Conservation (phyloP, 2,797 vertebrate species). For the Remorina albescens region DNA sequence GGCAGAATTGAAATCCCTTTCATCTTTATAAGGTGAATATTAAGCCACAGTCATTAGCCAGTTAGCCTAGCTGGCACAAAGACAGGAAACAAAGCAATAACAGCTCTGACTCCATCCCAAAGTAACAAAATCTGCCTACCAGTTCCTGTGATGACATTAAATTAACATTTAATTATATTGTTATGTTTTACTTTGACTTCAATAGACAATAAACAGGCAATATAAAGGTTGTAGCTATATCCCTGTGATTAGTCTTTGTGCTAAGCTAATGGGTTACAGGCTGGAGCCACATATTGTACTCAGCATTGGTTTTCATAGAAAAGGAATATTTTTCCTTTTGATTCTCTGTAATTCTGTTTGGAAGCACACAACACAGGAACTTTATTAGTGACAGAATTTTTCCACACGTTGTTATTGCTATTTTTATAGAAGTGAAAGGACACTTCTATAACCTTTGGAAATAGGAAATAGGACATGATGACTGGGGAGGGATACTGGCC, state of each 20-base stretch:
- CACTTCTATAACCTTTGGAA: neutral
- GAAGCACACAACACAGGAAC: neutral
- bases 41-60: neutral
- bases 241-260: neutral
- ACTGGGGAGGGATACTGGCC: neutral
- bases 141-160: neutral
- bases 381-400: neutral
- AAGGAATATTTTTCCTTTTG: too few relatives aligned
- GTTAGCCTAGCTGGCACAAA: neutral
- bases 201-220: neutral
- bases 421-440: neutral
- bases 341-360: neutral
- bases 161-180: neutral
- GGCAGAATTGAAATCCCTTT: neutral
- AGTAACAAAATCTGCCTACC: neutral
- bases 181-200: neutral
- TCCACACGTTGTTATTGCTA: neutral
- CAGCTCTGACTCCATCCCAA: neutral
- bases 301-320: too few relatives aligned
- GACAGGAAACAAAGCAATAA: neutral
- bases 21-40: neutral
- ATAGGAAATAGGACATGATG: slow-evolving; percentile 9
- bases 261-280: neutral
- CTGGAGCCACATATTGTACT: neutral
- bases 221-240: neutral